Evolutionary conservation across 30 jellyfish, hydroid and myxozoan species (phyloP).

Genomic region (Catostylus mosaicus): DNA sequence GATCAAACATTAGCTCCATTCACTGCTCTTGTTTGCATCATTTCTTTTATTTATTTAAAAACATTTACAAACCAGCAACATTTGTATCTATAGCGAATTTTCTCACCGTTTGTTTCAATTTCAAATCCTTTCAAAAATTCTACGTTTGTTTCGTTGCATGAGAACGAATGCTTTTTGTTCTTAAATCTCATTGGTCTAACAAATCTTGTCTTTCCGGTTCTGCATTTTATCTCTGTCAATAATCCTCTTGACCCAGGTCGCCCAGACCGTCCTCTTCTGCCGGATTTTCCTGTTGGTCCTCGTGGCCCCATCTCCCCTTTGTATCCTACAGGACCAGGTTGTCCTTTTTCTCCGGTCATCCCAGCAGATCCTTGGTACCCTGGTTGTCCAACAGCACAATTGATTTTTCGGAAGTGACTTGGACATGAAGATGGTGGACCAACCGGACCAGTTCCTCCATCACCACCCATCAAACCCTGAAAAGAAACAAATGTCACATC

Average conservation of each 20-base stretch:
- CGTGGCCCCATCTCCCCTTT: slow-evolving; percentile 78
- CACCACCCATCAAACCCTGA: slow-evolving; percentile 69
- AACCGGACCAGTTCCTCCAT: slow-evolving; percentile 58
- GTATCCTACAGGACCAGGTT: slow-evolving; percentile 69
- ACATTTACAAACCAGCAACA: slow-evolving; percentile 72
- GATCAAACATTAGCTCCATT: too few relatives aligned
- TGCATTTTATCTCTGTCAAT: slow-evolving; percentile 67
- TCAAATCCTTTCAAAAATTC: slow-evolving; percentile 77
- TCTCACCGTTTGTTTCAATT: slow-evolving; percentile 73
- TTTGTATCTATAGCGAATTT: slow-evolving; percentile 64
- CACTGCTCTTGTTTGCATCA: not conserved
- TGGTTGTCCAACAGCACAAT: slow-evolving; percentile 52
- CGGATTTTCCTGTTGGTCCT: slow-evolving; percentile 74
- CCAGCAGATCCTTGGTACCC: slow-evolving; percentile 74
- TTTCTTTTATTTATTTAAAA: slow-evolving; percentile 2
- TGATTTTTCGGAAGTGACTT: not conserved
- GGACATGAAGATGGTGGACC: slow-evolving; percentile 53
- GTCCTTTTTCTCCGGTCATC: slow-evolving; percentile 70
- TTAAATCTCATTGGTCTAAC: slow-evolving; percentile 65
- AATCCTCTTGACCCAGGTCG: slow-evolving; percentile 83
- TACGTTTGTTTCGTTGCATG: slow-evolving; percentile 57
- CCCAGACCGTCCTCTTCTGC: slow-evolving; percentile 95
- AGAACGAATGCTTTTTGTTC: slow-evolving; percentile 50
- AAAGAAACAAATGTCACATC: not conserved
- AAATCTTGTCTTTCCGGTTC: slow-evolving; percentile 45